A percentile compares a stretch with the other conserved stretches of the same genome.
Evolutionary conservation across 1,140 invertebrate species (phyloP).

Genomic region (Drosophila bifasciata): DNA sequence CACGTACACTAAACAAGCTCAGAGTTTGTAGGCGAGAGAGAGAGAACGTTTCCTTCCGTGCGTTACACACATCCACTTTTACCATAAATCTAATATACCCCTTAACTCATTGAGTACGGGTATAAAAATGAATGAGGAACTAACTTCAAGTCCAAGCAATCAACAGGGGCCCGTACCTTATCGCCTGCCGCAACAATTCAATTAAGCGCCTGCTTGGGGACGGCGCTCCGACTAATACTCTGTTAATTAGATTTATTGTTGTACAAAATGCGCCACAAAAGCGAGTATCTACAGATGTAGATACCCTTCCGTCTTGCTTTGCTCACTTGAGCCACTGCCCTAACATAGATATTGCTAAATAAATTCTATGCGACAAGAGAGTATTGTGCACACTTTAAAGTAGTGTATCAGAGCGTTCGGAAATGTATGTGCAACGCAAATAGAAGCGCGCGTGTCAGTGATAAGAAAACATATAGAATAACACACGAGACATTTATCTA

Average conservation of each 20-base stretch:
- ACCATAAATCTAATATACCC: no score
- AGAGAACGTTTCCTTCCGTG: no score
- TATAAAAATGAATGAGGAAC: conserved; percentile 11
- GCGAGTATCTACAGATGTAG: conserved; percentile 5
- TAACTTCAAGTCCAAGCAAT: conserved; percentile 7
- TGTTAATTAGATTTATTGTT: conserved; percentile 61
- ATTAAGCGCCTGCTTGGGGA: conserved; percentile 47
- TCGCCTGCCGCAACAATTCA: conserved; percentile 56
- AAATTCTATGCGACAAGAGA: no score
- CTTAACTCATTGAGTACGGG: no score
- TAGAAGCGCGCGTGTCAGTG: conserved; percentile 30
- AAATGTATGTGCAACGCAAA: conserved; percentile 6
- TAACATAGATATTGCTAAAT: no score
- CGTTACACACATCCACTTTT: no score
- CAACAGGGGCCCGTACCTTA: conserved; percentile 41
- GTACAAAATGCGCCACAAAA: not conserved
- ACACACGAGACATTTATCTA: conserved; percentile 31
- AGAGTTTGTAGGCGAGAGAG: no score
- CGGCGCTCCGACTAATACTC: conserved; percentile 44
- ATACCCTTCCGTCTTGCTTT: conserved; percentile 14
- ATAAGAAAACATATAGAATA: conserved; percentile 48
- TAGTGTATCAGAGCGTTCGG: conserved; percentile 6
- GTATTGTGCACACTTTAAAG: no score
- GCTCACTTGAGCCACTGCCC: no score
- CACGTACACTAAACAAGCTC: no score